Base-by-base conservation (phyloP, 2,113 vertebrate genomes). In the Oxyura jamaicensis region DNA sequence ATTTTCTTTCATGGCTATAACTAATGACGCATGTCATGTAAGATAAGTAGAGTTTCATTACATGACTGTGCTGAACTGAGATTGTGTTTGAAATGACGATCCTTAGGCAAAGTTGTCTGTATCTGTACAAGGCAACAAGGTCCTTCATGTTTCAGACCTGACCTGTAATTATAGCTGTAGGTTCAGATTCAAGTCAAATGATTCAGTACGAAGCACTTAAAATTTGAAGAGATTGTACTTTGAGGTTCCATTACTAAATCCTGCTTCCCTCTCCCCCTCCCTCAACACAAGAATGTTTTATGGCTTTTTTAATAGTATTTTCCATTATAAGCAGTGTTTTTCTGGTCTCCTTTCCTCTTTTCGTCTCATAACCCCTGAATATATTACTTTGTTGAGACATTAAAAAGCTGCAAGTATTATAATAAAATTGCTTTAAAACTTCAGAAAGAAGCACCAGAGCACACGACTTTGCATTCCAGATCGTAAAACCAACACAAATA, bases 401-500 rank as follows among this genome's bases (percentile, higher is more conserved):
- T 65, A 79, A 91, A 95, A 92, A 86, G 60, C 86, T 86, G 65
- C 12, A 89, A 96, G 81, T 90, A 90, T 94, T 95, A 86, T 62
- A 90, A 83, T 86, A 85, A 92, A 95, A 96, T 65, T 82, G 82
- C 94, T 91, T 91, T 65, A 96, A 96, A 92, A 81, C 81, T 89
- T 92, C 90, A 94, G 93, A 94, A 95, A 93, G 77, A 93, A 88
- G 63, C 59, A 95, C 50, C 85, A 56, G 83, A 89, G 90, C 82
- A 68, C 84, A 88, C 41, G 73, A 58, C 52, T 97, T 97, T 88
- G 44, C 84, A 96, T 96, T 97, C 91, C 79, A 95, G 65, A 91
- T 97, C 62, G 10, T 97, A 97, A 98, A 98, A 84, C 89, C 85
- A 97, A 95, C 95, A 97, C 89, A 87, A 98, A 98, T 97, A 97